Percentiles rank a stretch among this genome's conserved stretches.
Evolutionary conservation across 2,888 invertebrate genomes (phyloP).

Genomic region (Drosophila phalerata): DNA sequence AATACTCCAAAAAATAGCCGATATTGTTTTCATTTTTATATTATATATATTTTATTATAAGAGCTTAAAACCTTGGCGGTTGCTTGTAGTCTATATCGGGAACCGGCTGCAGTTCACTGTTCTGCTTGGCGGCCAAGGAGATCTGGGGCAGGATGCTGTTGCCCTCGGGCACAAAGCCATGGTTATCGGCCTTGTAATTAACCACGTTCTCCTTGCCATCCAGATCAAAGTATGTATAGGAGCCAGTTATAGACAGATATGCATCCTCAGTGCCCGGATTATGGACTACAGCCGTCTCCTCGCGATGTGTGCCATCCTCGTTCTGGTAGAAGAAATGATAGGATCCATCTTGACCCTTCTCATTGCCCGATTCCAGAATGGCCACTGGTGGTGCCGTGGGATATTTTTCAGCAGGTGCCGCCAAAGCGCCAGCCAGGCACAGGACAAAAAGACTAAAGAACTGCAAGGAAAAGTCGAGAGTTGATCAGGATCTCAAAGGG

Average conservation of each 20-base stretch:
- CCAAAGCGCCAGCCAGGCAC: constrained; percentile 44
- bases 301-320: constrained; percentile 82
- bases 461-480: constrained; percentile 25
- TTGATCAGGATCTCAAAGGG: neutral
- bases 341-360: constrained; percentile 81
- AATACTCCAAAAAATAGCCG: constrained; percentile 21
- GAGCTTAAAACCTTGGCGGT: constrained; percentile 56
- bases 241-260: constrained; percentile 79
- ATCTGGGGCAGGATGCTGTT: constrained; percentile 80
- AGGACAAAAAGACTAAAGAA: constrained; percentile 51
- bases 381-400: constrained; percentile 58
- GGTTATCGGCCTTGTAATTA: constrained; percentile 82
- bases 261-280: constrained; percentile 78
- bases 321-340: constrained; percentile 82
- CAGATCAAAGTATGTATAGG: constrained; percentile 82
- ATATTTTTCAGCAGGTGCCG: constrained; percentile 64
- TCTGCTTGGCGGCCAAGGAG: constrained; percentile 75
- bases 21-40: constrained; percentile 6
- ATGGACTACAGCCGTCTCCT: constrained; percentile 80
- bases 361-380: constrained; percentile 80
- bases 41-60: neutral
- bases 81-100: constrained; percentile 50
- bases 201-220: constrained; percentile 83
- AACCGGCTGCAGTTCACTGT: constrained; percentile 58
- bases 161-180: constrained; percentile 84